phyloP scores from a whole-genome alignment of 2,888 invertebrate genomes.

The Drosophila infuscata region DNA sequence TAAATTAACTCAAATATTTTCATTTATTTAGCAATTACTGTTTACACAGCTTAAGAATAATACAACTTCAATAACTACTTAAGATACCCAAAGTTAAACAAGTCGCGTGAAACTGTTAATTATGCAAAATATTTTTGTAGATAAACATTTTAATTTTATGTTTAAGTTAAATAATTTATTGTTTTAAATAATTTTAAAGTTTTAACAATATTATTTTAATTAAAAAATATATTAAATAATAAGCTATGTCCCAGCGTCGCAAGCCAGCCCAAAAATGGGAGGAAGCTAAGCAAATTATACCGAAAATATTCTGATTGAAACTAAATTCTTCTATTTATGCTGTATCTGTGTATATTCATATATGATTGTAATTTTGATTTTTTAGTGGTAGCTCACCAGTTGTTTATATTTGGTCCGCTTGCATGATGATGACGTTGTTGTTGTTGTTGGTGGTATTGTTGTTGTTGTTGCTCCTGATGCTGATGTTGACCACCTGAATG shows the following conservation, averaged over 20 bases:
- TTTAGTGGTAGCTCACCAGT: conserved; percentile 31
- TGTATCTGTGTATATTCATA: neutral
- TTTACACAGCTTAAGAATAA: neutral
- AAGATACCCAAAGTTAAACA: neutral
- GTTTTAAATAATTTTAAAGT: rapidly evolving
- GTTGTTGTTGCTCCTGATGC: conserved; percentile 5
- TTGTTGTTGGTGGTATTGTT: conserved; percentile 24
- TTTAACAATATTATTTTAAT: neutral
- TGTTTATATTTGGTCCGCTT: conserved; percentile 15
- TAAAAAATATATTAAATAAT: neutral
- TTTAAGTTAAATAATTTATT: neutral
- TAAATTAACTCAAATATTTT: neutral
- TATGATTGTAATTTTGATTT: neutral
- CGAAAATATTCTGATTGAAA: neutral
- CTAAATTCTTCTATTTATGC: neutral
- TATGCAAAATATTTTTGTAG: neutral
- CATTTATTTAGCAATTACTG: neutral
- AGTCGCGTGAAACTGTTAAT: neutral
- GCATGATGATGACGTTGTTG: conserved; percentile 1
- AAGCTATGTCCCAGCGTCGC: too few species aligned
- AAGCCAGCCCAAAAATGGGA: neutral
- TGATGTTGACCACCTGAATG: conserved; percentile 46
- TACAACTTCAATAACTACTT: neutral
- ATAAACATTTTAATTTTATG: neutral
- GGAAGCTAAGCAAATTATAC: neutral